Evolutionary conservation across 2,113 vertebrate genomes (phyloP).

Genomic region (Neodontobutis hainanensis): DNA sequence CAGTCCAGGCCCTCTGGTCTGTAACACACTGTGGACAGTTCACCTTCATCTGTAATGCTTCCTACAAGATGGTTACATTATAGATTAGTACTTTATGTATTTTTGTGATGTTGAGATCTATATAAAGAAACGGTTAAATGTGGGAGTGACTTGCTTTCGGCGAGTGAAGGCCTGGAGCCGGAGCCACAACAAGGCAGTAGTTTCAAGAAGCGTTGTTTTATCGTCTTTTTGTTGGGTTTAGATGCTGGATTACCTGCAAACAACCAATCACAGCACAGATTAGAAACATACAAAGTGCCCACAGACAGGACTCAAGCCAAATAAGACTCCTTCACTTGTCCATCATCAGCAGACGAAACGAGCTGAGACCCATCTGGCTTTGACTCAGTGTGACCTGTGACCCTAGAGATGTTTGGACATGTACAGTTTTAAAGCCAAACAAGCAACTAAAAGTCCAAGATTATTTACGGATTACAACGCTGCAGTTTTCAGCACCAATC

Average conservation of each 20-base stretch:
- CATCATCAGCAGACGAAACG: background rate
- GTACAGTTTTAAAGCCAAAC: background rate
- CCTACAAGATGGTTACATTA: conserved; percentile 71
- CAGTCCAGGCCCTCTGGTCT: conserved; percentile 90
- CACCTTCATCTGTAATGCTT: conserved; percentile 86
- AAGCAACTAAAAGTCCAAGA: background rate
- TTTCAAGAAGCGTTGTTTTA: conserved; percentile 78
- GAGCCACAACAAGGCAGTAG: conserved; percentile 75
- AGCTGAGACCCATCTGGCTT: conserved; percentile 38
- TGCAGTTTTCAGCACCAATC: background rate
- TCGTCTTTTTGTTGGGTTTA: conserved; percentile 71
- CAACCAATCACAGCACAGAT: conserved; percentile 66
- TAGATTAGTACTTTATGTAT: too few species aligned
- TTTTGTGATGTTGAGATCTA: background rate
- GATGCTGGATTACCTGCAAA: conserved; percentile 74
- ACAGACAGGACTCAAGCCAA: conserved; percentile 11
- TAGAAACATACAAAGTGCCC: conserved; percentile 24
- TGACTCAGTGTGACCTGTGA: conserved; percentile 19
- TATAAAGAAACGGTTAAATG: background rate
- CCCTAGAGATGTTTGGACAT: conserved; percentile 5
- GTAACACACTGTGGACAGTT: conserved; percentile 85
- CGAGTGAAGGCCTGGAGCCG: conserved; percentile 55
- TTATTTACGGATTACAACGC: background rate
- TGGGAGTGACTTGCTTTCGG: conserved; percentile 67
- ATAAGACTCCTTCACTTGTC: conserved; percentile 5